These are phyloP conservation scores for Stenodema calcarata DNA, from an alignment of 2,888 invertebrate species.

Conservation along the genomic window DNA sequence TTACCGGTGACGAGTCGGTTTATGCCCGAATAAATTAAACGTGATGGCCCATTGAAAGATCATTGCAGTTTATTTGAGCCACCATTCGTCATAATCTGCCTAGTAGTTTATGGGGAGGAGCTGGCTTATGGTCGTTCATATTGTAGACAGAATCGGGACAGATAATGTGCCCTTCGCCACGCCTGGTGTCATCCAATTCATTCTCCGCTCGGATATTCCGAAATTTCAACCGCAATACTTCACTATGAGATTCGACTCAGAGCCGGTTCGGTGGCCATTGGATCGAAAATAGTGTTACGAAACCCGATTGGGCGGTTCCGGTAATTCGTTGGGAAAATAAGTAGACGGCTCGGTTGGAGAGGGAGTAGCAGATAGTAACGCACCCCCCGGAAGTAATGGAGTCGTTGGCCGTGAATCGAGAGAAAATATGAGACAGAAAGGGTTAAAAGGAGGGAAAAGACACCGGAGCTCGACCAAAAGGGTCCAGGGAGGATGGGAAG, in stretches of 20 bases:
- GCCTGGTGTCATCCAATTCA: too few relatives aligned
- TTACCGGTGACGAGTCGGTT: too few relatives aligned
- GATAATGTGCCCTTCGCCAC: too few relatives aligned
- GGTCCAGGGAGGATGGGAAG: neutral
- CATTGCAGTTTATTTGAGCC: too few relatives aligned
- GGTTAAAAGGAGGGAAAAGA: neutral
- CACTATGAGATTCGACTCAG: neutral
- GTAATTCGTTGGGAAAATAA: neutral
- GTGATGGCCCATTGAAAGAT: too few relatives aligned
- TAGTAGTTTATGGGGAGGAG: too few relatives aligned
- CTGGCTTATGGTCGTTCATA: too few relatives aligned
- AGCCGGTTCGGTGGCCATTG: neutral
- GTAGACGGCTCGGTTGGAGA: neutral
- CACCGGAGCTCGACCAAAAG: neutral
- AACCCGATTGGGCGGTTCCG: neutral
- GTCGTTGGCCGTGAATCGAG: constrained; percentile 19
- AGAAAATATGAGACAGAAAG: neutral
- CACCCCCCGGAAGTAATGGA: neutral
- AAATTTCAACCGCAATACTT: too few relatives aligned
- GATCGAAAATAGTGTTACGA: neutral
- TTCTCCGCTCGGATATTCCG: too few relatives aligned
- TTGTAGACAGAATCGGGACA: too few relatives aligned
- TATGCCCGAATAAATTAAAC: too few relatives aligned
- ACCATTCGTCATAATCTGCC: too few relatives aligned
- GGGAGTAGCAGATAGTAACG: neutral